Conservation (phyloP, 2,113 vertebrate species). For the Tinamus guttatus region DNA sequence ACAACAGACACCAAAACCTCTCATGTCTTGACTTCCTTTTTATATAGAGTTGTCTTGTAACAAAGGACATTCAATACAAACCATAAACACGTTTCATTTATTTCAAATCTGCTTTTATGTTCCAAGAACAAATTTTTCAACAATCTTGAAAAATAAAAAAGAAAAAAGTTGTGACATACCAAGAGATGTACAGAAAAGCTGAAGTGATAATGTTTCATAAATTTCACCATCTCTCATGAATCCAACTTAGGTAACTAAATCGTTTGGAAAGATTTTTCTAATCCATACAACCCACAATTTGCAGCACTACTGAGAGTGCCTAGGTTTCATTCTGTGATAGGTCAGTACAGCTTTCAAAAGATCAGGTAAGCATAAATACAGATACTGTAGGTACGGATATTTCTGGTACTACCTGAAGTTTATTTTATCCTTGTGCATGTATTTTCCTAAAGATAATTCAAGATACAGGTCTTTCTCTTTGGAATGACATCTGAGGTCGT, state of each 20-base stretch:
- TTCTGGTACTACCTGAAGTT: neutral
- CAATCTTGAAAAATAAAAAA: neutral
- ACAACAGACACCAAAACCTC: neutral
- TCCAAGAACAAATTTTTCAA: neutral
- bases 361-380: neutral
- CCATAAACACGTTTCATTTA: neutral
- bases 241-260: neutral
- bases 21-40: neutral
- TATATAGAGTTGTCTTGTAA: neutral
- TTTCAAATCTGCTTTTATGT: neutral
- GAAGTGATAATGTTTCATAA: neutral
- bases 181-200: neutral
- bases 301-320: neutral
- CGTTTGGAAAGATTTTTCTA: neutral
- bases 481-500: neutral
- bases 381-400: rapidly evolving
- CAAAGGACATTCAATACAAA: neutral
- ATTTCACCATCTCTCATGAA: neutral
- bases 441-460: neutral
- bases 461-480: neutral
- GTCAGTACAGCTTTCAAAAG: neutral
- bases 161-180: neutral
- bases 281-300: neutral
- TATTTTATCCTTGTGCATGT: neutral
- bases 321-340: neutral